phyloP scores from a whole-genome alignment of 2,797 vertebrate species.

The Pagetopsis macropterus region DNA sequence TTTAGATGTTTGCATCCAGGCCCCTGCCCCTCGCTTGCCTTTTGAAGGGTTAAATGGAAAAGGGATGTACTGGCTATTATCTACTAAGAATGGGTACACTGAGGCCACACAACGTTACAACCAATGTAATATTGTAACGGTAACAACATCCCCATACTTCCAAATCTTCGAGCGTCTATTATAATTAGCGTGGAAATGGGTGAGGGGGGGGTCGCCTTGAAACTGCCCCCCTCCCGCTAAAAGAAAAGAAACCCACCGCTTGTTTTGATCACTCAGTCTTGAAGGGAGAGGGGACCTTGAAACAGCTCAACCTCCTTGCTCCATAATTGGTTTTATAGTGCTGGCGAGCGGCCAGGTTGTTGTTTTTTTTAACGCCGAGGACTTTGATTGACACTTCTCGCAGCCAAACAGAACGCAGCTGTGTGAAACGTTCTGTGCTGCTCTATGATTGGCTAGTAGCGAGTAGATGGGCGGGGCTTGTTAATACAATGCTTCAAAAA shows the following conservation, averaged over 20 bases:
- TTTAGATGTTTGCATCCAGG: not conserved
- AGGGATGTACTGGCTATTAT: slow-evolving; percentile 22
- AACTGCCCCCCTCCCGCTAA: slow-evolving; percentile 70
- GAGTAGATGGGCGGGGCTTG: slow-evolving; percentile 78
- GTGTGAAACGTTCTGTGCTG: slow-evolving; percentile 20
- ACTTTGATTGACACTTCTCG: slow-evolving; percentile 77
- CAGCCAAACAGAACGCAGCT: slow-evolving; percentile 77
- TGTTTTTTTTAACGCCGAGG: slow-evolving; percentile 73
- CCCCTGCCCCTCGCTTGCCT: not conserved
- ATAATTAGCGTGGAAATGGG: slow-evolving; percentile 74
- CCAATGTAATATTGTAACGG: slow-evolving; percentile 1
- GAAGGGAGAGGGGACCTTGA: slow-evolving; percentile 88
- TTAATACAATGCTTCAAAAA: slow-evolving; percentile 87
- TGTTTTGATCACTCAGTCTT: slow-evolving; percentile 88
- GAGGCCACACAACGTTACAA: slow-evolving; percentile 16
- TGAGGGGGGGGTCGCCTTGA: slow-evolving; percentile 79
- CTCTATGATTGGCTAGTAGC: slow-evolving; percentile 60
- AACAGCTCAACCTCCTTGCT: slow-evolving; percentile 86
- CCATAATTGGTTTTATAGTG: slow-evolving; percentile 94
- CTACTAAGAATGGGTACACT: not conserved
- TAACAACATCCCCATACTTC: slow-evolving; percentile 37
- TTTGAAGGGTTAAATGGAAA: slow-evolving; percentile 1
- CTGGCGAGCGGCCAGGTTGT: slow-evolving; percentile 88
- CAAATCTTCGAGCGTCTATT: slow-evolving; percentile 69
- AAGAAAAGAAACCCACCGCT: slow-evolving; percentile 55